Evolutionary conservation across 2,113 vertebrate genomes (phyloP), one percentile per base, ranked within the genome.

Genomic region (Acinonyx jubatus): DNA sequence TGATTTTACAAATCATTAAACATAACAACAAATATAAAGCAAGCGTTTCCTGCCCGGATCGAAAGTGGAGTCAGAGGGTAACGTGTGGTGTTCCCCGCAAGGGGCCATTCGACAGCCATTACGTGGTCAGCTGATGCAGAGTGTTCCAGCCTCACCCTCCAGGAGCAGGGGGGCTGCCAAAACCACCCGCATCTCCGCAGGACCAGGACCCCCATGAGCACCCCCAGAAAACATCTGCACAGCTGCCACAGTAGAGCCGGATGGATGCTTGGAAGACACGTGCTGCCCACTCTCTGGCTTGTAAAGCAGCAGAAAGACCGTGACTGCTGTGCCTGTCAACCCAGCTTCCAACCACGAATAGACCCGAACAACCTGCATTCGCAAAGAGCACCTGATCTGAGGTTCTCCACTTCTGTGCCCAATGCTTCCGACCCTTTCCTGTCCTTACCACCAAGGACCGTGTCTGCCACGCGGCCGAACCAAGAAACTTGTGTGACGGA

Each of bases 1-100:
- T 98, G 97, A 94, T 98, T 98, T 98, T 98, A 98, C 97, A 98
- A 98, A 97, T 98, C 98, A 97, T 98, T 98, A 98, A 98, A 92
- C 94, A 93, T 97, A 97, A 97, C 82, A 98, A 97, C 97, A 98
- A 98, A 97, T 95, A 97, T 93, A 97, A 98, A 98, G 97, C 15
- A 27, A 97, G 97, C n/a, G 33, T 97, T 97, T 97, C 5, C 66
- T 98, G 91, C 14, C 79, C 29, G 19, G 91, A 97, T 96, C n/a
- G 93, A 98, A 97, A 83, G 73, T 93, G 84, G 95, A 97, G 57
- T 94, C 86, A 1, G 66, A 89, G 45, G 93, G 90, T 50, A 89
- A 97, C 1, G 16, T 66, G 89, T 86, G 95, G 96, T 69, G 15
- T 48, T 96, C 80, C 86, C 66, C 63, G 15, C 76, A 45, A 98